These are phyloP conservation scores for Apeltes quadracus DNA, from an alignment of 2,113 vertebrate species.

Conservation along the genomic window DNA sequence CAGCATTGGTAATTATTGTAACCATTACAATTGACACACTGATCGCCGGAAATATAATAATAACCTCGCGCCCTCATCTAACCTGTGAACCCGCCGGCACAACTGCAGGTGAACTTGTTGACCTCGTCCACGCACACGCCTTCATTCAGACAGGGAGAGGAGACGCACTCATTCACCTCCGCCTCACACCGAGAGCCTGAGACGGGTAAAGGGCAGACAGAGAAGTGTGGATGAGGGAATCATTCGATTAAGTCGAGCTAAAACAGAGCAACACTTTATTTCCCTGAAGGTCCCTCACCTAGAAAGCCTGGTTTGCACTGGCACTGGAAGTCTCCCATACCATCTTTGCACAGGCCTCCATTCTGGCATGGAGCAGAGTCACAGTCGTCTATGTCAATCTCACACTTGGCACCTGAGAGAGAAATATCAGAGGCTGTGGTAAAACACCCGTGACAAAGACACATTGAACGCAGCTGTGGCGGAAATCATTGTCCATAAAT, in stretches of 20 bases:
- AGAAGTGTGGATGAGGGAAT: background rate
- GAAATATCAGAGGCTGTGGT: slow-evolving; percentile 30
- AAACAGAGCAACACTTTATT: background rate
- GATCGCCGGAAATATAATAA: background rate
- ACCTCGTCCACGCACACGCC: slow-evolving; percentile 88
- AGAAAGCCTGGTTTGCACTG: slow-evolving; percentile 89
- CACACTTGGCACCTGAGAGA: slow-evolving; percentile 91
- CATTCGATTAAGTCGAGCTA: background rate
- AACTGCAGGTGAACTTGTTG: slow-evolving; percentile 87
- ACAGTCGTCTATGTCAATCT: slow-evolving; percentile 92
- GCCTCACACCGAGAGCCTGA: slow-evolving; percentile 89
- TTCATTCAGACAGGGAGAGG: slow-evolving; percentile 90
- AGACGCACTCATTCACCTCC: slow-evolving; percentile 91
- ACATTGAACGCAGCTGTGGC: background rate
- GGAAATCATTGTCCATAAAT: background rate
- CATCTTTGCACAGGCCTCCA: slow-evolving; percentile 88
- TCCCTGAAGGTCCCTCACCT: slow-evolving; percentile 78
- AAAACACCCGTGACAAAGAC: slow-evolving; percentile 2
- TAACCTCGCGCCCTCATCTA: background rate
- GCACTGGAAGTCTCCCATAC: slow-evolving; percentile 87
- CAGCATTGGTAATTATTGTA: background rate
- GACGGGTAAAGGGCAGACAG: background rate
- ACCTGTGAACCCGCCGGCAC: slow-evolving; percentile 89
- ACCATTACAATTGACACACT: background rate
- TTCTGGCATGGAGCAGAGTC: slow-evolving; percentile 90